Base-by-base conservation (phyloP, 2,797 vertebrate genomes). In the Podarcis siculus region DNA sequence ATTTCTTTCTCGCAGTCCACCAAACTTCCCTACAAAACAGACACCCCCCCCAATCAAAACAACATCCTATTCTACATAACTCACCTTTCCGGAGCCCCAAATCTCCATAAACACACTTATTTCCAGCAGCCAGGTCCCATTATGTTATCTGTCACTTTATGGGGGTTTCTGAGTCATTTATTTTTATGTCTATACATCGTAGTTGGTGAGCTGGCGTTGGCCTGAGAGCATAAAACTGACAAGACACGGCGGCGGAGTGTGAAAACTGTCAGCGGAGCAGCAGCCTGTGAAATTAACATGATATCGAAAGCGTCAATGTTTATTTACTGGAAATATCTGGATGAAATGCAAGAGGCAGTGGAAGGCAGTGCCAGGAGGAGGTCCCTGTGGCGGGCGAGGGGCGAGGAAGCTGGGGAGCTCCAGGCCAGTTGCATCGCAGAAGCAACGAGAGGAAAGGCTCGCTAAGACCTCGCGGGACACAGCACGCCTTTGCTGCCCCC, bases 281-380 rank as follows among this genome's bases (percentile, higher is more conserved):
- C 96, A 90, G 95, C 96, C 96, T 97, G 97, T 97, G 97, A 97
- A 98, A 97, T 97, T 96, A 98, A 97, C 97, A 96, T 92, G 96
- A 92, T 95, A 95, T 92, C 72, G 1, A 93, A 96, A 97, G 95
- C 89, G 90, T 96, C 96, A 95, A 89, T 95, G 93, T 93, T 96
- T 97, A 96, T 97, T 97, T 96, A 96, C 89, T 94, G 95, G 93
- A 92, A 92, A 91, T 94, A 94, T 94, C 80, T 89, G 32, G 92
- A 93, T 82, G 90, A 90, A 1, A 84, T 1, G 15, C 93, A n/a
- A 88, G 89, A 1, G 0, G 89, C 86, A 79, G 90, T 2, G 0
- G 7, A 17, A 92, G 90, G 81, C 91, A 88, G 85, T 72, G 69
- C 75, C 83, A 15, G 2, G 49, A 58, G 61, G 23, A 35, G 64